These are phyloP conservation scores for Enteromius treurensis DNA, from an alignment of 2,797 vertebrate genomes.

Conservation along the genomic window DNA sequence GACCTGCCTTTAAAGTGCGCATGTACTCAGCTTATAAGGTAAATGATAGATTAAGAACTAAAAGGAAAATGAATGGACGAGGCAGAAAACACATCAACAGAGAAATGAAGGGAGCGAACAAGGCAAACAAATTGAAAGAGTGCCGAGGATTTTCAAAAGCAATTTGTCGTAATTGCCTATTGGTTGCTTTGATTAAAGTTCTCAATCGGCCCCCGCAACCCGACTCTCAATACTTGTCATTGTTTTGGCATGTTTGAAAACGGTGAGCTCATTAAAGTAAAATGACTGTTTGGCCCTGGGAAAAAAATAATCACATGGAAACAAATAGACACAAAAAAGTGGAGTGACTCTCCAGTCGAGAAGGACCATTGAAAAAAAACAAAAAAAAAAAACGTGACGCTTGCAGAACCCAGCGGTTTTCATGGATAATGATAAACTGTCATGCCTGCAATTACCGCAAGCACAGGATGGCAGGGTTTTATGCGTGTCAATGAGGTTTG, in stretches of 20 bases:
- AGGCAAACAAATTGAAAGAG: constrained; percentile 52
- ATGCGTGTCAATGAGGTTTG: constrained; percentile 77
- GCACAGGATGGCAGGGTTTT: constrained; percentile 74
- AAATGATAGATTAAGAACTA: constrained; percentile 46
- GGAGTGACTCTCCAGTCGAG: constrained; percentile 75
- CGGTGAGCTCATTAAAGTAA: constrained; percentile 80
- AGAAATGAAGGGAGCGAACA: constrained; percentile 19
- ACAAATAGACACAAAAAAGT: constrained; percentile 68
- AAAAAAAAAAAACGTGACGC: constrained; percentile 72
- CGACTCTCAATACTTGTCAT: constrained; percentile 59
- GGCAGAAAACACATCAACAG: constrained; percentile 53
- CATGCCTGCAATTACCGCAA: constrained; percentile 82
- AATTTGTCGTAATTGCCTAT: constrained; percentile 68
- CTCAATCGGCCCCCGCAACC: constrained; percentile 64
- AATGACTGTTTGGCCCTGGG: constrained; percentile 82
- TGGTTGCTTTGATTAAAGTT: constrained; percentile 68
- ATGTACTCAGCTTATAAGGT: constrained; percentile 35
- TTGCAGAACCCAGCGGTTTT: constrained; percentile 82
- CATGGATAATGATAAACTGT: constrained; percentile 86
- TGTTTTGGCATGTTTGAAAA: constrained; percentile 63
- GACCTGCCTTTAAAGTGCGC: constrained; percentile 15
- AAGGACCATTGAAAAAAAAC: constrained; percentile 77
- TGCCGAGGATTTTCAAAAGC: constrained; percentile 66
- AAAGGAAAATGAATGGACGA: constrained; percentile 46
- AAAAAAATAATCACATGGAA: constrained; percentile 66